Evolutionary conservation across 2,888 invertebrate genomes (phyloP), one percentile per base, ranked within the genome.

Genomic region (Diaperis boleti): DNA sequence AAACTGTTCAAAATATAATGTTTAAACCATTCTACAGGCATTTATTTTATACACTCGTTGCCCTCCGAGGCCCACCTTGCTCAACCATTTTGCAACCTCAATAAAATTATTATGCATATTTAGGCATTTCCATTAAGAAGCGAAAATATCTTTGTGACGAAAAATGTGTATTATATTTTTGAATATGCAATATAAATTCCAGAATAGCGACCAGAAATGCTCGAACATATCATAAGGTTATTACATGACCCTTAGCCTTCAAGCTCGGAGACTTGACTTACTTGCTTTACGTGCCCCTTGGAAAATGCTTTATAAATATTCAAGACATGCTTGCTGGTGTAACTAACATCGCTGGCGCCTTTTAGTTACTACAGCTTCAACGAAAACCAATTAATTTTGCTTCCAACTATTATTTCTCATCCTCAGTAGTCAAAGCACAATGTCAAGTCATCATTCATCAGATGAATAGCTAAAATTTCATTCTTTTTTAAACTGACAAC

Each of bases 171-270:
- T 64, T 62, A 65, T 67, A 64, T 69, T 70, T 64, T 66, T 67
- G 67, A 70, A 69, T 69, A 64, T 65, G 68, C 59, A 70, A 70
- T 70, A 70, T 69, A 70, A 70, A 70, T 70, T 70, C 68, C 70
- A 11, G 62, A 55, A 47, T 33, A 44, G 47, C 64, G 65, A 63
- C 59, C 63, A 62, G 67, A 67, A 65, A 67, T 62, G 68, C 65
- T 65, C 63, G 70, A 67, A 70, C 68, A 70, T 69, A 64, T 70
- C 70, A 67, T 69, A 62, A 66, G 67, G 68, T 67, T 67, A 69
- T 70, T 68, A 67, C 61, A 60, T 57, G 68, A 65, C 68, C 65
- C 64, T 44, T 37, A 52, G 54, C 61, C 61, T 54, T 57, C 62
- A 44, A 45, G 60, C 62, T 55, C 54, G 26, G 59, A 50, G 59